Evolutionary conservation across 2,113 vertebrate species (phyloP).

Genomic region (Oxyura jamaicensis): DNA sequence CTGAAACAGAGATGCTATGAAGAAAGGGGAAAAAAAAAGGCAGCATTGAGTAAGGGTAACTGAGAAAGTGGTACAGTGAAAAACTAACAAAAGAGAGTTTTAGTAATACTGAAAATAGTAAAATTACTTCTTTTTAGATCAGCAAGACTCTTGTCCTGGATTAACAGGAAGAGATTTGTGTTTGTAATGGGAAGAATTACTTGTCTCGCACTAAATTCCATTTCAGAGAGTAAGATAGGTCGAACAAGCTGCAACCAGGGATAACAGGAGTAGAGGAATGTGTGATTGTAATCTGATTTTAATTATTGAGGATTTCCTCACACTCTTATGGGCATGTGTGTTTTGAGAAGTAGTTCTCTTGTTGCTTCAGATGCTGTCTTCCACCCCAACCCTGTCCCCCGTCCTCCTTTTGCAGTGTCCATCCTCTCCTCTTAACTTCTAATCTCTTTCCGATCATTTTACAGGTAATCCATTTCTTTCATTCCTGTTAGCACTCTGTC

Average conservation of each 20-base stretch:
- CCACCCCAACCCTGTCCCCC: background rate
- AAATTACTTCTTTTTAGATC: background rate
- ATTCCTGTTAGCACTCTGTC: background rate
- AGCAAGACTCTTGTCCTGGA: background rate
- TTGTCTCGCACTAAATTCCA: background rate
- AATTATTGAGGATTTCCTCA: background rate
- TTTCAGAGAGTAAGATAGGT: background rate
- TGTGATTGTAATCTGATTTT: background rate
- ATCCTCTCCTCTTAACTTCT: background rate
- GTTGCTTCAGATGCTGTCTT: background rate
- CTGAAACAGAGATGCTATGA: background rate
- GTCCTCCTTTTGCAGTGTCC: background rate
- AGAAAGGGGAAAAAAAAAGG: fast-evolving
- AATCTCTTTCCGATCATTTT: background rate
- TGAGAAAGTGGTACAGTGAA: background rate
- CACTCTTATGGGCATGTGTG: background rate
- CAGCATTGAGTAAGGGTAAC: background rate
- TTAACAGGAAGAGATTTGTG: background rate
- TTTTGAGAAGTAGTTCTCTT: background rate
- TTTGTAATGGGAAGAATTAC: background rate
- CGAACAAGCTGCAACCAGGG: background rate
- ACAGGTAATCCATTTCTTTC: background rate
- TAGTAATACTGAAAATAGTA: background rate
- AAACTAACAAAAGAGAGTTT: background rate
- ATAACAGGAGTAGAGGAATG: background rate